A percentile compares a stretch with the other conserved stretches of the same genome.
These are phyloP conservation scores for Orchestia grillus DNA, from an alignment of 1,140 invertebrate genomes.

Conservation along the genomic window DNA sequence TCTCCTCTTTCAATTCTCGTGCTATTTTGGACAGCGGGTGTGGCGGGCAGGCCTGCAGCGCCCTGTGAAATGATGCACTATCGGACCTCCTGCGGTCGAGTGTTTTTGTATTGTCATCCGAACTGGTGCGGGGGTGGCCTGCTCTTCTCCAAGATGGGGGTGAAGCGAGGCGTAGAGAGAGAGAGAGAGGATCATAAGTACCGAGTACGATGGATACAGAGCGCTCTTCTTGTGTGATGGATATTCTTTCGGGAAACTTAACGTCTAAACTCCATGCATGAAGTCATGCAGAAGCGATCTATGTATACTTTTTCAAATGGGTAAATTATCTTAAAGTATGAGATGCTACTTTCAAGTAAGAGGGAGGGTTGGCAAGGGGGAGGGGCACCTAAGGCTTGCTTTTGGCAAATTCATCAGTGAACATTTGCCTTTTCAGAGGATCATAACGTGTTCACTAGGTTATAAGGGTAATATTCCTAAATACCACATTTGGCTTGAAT, in stretches of 20 bases:
- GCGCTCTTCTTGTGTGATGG: neutral
- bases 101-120: neutral
- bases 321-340: neutral
- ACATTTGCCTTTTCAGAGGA: neutral
- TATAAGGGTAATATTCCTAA: neutral
- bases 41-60: neutral
- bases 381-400: neutral
- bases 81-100: neutral
- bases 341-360: neutral
- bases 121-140: neutral
- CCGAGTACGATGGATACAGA: neutral
- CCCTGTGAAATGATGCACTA: neutral
- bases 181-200: neutral
- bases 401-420: neutral
- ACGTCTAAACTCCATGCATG: neutral
- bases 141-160: neutral
- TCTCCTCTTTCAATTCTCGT: neutral
- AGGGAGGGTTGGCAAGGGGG: neutral
- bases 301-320: too few species aligned
- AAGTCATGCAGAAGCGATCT: neutral
- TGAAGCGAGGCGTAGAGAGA: too few species aligned
- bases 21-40: neutral
- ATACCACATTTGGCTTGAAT: neutral
- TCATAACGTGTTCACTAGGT: neutral
- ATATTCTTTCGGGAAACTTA: neutral